Evolutionary conservation across 30 jellyfish, hydroid and myxozoan species (phyloP).

Genomic region (Pelagia noctiluca): DNA sequence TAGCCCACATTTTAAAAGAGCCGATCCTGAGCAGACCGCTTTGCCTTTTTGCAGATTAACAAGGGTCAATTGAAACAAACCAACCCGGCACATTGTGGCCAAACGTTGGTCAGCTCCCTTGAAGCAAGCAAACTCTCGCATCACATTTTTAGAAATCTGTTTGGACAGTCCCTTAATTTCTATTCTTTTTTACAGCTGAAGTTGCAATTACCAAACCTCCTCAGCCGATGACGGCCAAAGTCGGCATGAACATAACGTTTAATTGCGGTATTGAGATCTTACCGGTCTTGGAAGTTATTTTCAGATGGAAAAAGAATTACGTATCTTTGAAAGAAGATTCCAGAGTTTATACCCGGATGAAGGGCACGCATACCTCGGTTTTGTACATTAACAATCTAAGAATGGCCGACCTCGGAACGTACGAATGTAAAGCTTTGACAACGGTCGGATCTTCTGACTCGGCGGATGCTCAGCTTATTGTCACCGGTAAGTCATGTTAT

Average conservation of each 20-base stretch:
- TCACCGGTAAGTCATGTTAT: constrained; percentile 47
- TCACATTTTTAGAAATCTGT: not conserved
- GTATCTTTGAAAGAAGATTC: constrained; percentile 18
- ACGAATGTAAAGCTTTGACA: constrained; percentile 66
- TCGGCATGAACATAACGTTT: constrained; percentile 54
- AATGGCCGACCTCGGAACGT: constrained; percentile 74
- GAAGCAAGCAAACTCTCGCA: no score
- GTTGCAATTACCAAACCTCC: constrained; percentile 72
- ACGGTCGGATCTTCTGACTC: constrained; percentile 77
- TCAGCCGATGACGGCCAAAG: constrained; percentile 47
- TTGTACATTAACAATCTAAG: constrained; percentile 28
- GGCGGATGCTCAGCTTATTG: constrained; percentile 65
- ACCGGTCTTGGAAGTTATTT: constrained; percentile 60
- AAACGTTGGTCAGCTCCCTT: no score
- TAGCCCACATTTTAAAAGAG: no score
- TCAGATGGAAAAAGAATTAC: constrained; percentile 71
- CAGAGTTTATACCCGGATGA: constrained; percentile 39
- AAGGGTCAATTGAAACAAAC: no score
- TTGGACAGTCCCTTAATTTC: not conserved
- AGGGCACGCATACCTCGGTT: constrained; percentile 61
- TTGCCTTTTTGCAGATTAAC: no score
- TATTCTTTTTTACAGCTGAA: constrained; percentile 14
- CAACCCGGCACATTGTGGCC: no score
- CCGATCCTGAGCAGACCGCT: no score
- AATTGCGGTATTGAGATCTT: constrained; percentile 81